Conservation (phyloP, 2,113 vertebrate genomes). For the Atrichornis clamosus region DNA sequence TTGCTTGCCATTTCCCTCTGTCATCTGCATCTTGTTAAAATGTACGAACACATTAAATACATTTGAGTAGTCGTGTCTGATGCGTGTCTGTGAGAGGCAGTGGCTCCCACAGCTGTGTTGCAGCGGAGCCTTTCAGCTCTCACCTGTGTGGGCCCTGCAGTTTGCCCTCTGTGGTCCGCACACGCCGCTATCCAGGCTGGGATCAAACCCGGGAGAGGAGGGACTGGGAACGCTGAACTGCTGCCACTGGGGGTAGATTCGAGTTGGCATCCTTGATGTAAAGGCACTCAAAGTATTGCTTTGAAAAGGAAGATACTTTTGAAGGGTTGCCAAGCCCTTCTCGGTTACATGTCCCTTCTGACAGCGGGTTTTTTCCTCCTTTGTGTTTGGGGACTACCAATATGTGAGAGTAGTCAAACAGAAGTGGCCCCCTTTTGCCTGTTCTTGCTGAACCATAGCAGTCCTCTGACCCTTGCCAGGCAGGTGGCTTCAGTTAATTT, state of each 20-base stretch:
- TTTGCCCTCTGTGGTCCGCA: neutral
- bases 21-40: neutral
- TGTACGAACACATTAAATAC: neutral
- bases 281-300: neutral
- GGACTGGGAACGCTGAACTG: accelerated
- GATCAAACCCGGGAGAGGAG: neutral
- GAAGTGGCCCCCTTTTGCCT: neutral
- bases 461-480: neutral
- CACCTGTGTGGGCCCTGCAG: neutral
- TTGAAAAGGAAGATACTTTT: neutral
- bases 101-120: neutral
- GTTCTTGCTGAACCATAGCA: neutral
- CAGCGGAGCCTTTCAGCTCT: neutral
- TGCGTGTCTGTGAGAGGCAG: neutral
- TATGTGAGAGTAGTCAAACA: neutral
- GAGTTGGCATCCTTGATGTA: neutral
- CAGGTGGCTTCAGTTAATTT: neutral
- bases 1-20: neutral
- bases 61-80: neutral
- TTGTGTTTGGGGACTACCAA: neutral
- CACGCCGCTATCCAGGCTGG: accelerated
- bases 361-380: neutral
- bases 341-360: neutral
- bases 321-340: neutral
- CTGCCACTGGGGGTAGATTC: neutral